Evolutionary conservation across 2,888 invertebrate species (phyloP).

Genomic region (Drosophila maculinotata): DNA sequence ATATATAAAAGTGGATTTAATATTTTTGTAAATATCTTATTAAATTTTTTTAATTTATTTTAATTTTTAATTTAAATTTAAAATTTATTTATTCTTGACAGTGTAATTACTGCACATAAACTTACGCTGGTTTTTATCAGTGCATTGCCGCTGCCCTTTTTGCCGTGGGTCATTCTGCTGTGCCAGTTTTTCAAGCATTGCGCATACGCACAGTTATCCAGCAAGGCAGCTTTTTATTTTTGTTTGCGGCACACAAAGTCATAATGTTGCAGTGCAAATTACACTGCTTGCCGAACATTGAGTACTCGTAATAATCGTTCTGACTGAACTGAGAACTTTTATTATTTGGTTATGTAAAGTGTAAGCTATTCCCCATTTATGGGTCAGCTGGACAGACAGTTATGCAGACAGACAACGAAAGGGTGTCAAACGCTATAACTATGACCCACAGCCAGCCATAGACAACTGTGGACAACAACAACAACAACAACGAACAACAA

Average conservation of each 20-base stretch:
- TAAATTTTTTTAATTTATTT: no score
- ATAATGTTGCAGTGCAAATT: conserved; percentile 25
- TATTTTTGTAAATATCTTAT: no score
- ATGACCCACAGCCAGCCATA: conserved; percentile 59
- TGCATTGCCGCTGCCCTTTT: conserved; percentile 3
- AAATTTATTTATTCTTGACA: no score
- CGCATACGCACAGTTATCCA: conserved; percentile 61
- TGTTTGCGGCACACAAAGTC: conserved; percentile 3
- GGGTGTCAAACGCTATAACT: conserved; percentile 65
- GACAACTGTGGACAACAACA: conserved; percentile 19
- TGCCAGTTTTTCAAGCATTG: conserved; percentile 37
- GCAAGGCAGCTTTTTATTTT: conserved; percentile 6
- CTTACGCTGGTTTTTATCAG: conserved; percentile 10
- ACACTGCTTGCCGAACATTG: conserved; percentile 9
- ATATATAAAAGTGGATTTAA: no score
- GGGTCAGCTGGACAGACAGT: conserved; percentile 45
- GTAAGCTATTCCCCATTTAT: conserved; percentile 30
- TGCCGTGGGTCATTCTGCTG: conserved; percentile 9
- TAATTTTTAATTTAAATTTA: no score
- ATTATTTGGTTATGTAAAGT: conserved; percentile 49
- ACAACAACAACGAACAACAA: no score
- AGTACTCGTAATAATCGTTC: conserved; percentile 34
- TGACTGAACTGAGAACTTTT: conserved; percentile 22
- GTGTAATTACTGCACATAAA: no score
- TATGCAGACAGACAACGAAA: conserved; percentile 35